phyloP scores from a whole-genome alignment of 1,140 invertebrate species.

The Orchestia grillus region DNA sequence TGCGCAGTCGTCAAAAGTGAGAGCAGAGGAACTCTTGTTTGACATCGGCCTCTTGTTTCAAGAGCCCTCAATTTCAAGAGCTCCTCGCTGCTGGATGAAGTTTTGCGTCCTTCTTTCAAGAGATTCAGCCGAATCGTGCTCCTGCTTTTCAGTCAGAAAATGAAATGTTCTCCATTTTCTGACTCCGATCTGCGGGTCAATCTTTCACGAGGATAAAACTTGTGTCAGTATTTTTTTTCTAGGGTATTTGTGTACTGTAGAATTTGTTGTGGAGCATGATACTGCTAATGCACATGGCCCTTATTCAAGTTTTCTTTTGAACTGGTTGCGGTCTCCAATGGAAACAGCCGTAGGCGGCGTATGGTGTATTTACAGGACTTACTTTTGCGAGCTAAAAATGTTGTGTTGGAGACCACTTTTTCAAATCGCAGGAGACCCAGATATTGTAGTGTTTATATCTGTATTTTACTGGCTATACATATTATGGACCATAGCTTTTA shows the following conservation, averaged over 20 bases:
- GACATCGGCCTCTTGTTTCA: slow-evolving; percentile 52
- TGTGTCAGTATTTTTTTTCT: background rate
- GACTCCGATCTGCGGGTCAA: background rate
- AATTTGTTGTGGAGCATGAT: background rate
- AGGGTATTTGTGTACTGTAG: background rate
- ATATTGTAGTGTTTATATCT: background rate
- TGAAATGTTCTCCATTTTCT: background rate
- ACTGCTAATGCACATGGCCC: background rate
- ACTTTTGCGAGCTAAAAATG: background rate
- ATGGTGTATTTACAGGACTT: background rate
- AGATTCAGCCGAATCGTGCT: slow-evolving; percentile 32
- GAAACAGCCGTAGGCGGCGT: no score
- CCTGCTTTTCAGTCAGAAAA: background rate
- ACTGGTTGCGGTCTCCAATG: background rate
- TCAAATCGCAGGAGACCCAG: background rate
- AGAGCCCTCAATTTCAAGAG: slow-evolving; percentile 42
- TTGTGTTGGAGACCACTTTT: background rate
- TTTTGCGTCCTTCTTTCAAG: slow-evolving; percentile 32
- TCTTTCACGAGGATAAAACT: background rate
- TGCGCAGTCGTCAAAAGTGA: background rate
- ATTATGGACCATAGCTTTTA: no score
- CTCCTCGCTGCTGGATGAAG: background rate
- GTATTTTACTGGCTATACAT: no score
- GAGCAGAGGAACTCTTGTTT: slow-evolving; percentile 11
- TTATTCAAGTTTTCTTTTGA: background rate